These are phyloP conservation scores for Passer domesticus DNA, from an alignment of 2,113 vertebrate genomes.

Conservation along the genomic window DNA sequence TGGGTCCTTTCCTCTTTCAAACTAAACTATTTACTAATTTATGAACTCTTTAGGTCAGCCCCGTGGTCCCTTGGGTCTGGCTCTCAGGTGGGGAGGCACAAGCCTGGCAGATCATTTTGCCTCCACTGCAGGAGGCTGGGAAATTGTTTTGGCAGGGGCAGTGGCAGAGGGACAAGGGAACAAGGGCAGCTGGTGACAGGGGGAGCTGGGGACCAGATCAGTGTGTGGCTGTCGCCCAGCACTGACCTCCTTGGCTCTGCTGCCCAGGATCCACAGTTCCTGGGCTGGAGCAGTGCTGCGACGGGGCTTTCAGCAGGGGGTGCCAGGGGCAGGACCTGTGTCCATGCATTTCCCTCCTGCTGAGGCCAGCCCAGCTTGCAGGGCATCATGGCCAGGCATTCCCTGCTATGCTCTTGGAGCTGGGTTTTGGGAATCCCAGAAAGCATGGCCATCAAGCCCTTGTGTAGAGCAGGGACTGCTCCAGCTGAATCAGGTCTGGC, in stretches of 20 bases:
- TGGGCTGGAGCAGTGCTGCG: neutral
- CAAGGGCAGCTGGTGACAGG: rapidly evolving
- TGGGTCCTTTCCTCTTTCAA: neutral
- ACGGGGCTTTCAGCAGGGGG: rapidly evolving
- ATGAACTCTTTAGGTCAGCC: neutral
- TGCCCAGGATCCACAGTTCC: neutral
- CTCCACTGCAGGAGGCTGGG: neutral
- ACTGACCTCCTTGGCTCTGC: neutral
- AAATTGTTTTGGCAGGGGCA: neutral
- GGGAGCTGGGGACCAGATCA: neutral
- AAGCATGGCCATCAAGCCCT: rapidly evolving
- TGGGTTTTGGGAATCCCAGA: neutral
- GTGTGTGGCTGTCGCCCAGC: neutral
- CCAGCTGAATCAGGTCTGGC: neutral
- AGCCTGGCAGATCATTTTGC: neutral
- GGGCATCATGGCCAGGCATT: neutral
- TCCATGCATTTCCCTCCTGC: rapidly evolving
- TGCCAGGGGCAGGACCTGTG: neutral
- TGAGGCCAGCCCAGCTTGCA: neutral
- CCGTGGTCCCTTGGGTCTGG: neutral
- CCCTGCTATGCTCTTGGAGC: rapidly evolving
- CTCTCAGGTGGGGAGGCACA: neutral
- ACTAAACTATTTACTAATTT: neutral
- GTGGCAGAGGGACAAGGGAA: neutral
- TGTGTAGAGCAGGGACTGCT: rapidly evolving